Percentiles rank a stretch among this genome's conserved stretches.
Evolutionary conservation across 2,797 vertebrate species (phyloP).

Genomic region (Tiaroga cobitis): DNA sequence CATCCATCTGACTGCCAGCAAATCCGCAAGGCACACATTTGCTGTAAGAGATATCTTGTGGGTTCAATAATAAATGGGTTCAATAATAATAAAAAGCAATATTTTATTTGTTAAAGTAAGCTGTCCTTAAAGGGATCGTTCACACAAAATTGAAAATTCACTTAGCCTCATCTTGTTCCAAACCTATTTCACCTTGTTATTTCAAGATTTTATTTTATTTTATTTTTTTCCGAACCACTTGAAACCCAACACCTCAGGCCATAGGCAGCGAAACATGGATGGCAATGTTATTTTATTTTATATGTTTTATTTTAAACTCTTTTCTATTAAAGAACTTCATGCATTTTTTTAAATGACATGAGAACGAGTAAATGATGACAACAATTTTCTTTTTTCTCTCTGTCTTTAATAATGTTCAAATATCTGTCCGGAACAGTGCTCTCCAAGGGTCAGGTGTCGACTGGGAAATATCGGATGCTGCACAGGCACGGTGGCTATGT

Average conservation of each 20-base stretch:
- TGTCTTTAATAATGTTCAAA: conserved; percentile 16
- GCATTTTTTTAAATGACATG: neutral
- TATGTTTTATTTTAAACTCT: neutral
- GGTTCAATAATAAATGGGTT: neutral
- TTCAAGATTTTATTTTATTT: neutral
- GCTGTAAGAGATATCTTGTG: conserved; percentile 55
- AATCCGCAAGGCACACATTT: conserved; percentile 59
- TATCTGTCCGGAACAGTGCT: conserved; percentile 60
- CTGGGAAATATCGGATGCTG: conserved; percentile 66
- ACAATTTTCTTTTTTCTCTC: neutral
- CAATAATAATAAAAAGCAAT: neutral
- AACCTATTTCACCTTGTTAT: neutral
- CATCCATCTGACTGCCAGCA: conserved; percentile 63
- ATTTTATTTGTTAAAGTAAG: neutral
- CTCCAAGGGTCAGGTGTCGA: conserved; percentile 64
- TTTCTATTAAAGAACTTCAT: neutral
- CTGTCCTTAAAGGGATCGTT: neutral
- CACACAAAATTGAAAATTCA: too few relatives aligned
- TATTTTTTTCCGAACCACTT: neutral
- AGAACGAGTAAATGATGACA: neutral
- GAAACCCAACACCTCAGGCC: neutral
- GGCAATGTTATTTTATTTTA: neutral
- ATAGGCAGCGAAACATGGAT: neutral
- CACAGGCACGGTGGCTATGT: conserved; percentile 65
- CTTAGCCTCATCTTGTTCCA: neutral